phyloP scores from a whole-genome alignment of 2,888 invertebrate genomes.

The Clanis bilineata region DNA sequence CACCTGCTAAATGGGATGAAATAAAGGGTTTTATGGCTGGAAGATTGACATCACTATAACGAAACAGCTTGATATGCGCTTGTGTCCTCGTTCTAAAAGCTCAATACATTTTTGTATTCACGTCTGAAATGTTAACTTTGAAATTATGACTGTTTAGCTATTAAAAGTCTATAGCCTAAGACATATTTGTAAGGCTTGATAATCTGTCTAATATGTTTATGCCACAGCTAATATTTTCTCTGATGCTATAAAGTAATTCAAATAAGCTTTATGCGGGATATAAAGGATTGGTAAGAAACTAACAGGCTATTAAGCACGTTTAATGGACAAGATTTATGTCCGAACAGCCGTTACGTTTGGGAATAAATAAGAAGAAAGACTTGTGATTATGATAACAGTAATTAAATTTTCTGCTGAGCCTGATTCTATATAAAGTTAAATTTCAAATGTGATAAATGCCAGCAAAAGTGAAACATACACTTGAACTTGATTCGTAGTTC shows the following conservation, averaged over 20 bases:
- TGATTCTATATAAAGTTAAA: background rate
- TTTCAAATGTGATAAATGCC: background rate
- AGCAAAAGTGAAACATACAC: background rate
- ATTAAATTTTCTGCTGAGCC: background rate
- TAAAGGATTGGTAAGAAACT: background rate
- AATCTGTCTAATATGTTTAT: background rate
- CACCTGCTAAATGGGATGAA: conserved; percentile 34
- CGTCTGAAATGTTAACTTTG: background rate
- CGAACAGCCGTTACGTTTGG: background rate
- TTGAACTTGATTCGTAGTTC: background rate
- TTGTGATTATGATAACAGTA: background rate
- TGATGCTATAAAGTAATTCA: background rate
- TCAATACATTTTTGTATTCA: background rate
- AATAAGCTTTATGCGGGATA: background rate
- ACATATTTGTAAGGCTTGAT: background rate
- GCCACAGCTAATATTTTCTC: background rate
- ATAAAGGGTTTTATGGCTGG: conserved; percentile 26
- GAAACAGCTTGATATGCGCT: background rate
- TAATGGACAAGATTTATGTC: background rate
- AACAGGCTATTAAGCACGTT: background rate
- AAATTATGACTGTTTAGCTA: background rate
- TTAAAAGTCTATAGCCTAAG: background rate
- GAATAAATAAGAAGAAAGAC: background rate
- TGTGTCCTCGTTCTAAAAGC: background rate
- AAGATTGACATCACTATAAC: background rate